Base-by-base conservation (phyloP, 2,797 vertebrate species). In the Oryzias dopingdopingensis region DNA sequence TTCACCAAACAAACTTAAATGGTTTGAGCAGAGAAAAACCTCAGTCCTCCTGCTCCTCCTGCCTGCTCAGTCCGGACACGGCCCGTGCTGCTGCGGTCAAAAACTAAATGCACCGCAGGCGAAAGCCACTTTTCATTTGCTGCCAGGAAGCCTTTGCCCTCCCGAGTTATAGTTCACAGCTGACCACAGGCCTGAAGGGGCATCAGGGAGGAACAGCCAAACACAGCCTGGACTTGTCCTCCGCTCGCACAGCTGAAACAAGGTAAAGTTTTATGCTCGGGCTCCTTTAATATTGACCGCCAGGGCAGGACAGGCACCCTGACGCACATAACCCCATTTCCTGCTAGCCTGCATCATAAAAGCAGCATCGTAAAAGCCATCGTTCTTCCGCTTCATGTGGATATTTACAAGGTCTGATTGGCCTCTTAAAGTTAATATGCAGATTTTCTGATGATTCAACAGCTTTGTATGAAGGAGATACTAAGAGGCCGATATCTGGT, bases 171-270 rank as follows among this genome's bases (percentile, higher is more conserved):
- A 77, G 79, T 84, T 89, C 87, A 87, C 83, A 80, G 79, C 76
- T 77, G 85, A 90, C 88, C 87, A 76, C 87, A 85, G 80, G 70
- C 50, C 65, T 66, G 70, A 78, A 52, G 76, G 77, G 81, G 81
- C 79, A 82, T 79, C 81, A 70, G 75, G 67, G 76, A 67, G 66
- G 76, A 69, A 45, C 70, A 75, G 76, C 80, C 67, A 79, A 84
- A 90, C 85, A 84, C 59, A 79, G 79, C 67, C 63, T 74, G 83
- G 29, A 89, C 84, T 90, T 84, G 89, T 87, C 86, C 90, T 81
- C 82, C 84, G 77, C 69, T 81, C 85, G 77, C 67, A 72, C 79
- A 86, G 79, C 85, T 72, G 74, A 81, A 82, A 89, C 85, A 83
- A 83, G 88, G 82, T 80, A 76, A 74, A 64, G 14, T 85, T 86